Base-by-base conservation (phyloP, 2,888 invertebrate species). In the Acanthosepion lycidas region DNA sequence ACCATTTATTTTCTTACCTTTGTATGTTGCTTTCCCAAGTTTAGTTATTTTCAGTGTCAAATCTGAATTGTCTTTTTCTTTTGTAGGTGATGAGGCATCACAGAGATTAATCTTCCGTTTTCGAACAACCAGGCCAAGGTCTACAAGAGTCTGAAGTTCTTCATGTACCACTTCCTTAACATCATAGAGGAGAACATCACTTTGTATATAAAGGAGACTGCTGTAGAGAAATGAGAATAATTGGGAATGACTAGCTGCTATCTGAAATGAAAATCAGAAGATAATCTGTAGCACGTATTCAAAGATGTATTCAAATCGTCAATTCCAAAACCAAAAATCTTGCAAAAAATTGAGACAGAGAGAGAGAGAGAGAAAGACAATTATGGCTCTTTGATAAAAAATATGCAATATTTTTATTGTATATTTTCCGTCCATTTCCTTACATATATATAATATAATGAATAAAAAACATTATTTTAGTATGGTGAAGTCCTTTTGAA, bases 11-110 rank as follows among this genome's bases (percentile, higher is more conserved):
- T 42, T 93, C 49, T 26, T 95, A 97, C 98, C 99, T 98, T 98
- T 98, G 96, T 99, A 98, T 53, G 99, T 98, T 5, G 99, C 99
- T 95, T 97, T 98, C 26, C 99, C 99, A 55, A 99, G 96, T 20
- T 96, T 95, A n/a, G 97, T 97, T 33, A 97, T 97, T 94, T 97
- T 96, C 64, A 97, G 96, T 78, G 94, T 95, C 94, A 95, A 95
- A 91, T 94, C 53, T 91, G 55, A 20, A 18, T 51, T 42, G 15
- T 64, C 92, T 91, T 59, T 42, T 15, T 33, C 42, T 28, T 94
- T 26, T 95, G 94, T 59, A 91, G 94, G 59, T 59, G 59, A 23
- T 59, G n/a, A n/a, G 49, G 94, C 94, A 18, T 95, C 95, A 92
- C 95, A 96, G 6, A 95, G 95, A n/a, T 92, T 92, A 8, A 94